Percentiles rank a stretch among this genome's conserved stretches.
phyloP scores from a whole-genome alignment of 2,888 invertebrate species.

The Cheilosia impressa region DNA sequence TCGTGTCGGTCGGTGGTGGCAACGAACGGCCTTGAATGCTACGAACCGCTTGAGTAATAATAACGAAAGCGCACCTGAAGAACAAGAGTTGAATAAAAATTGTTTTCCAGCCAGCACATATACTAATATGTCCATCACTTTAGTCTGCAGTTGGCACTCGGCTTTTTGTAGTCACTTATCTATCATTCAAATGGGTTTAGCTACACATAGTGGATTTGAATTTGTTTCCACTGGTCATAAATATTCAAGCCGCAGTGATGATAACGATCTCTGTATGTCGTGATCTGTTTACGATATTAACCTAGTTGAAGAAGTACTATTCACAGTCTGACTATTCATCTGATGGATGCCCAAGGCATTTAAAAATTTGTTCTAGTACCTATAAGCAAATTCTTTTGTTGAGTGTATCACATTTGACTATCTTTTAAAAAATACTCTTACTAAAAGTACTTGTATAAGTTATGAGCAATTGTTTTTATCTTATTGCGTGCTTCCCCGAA shows the following conservation, averaged over 20 bases:
- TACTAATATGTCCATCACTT: constrained; percentile 32
- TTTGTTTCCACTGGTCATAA: constrained; percentile 49
- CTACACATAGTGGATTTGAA: constrained; percentile 21
- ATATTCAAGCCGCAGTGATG: constrained; percentile 69
- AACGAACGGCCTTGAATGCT: constrained; percentile 64
- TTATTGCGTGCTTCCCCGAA: no score
- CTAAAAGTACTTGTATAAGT: no score
- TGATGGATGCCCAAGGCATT: background rate
- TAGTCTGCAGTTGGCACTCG: constrained; percentile 24
- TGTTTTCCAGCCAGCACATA: background rate
- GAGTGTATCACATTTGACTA: no score
- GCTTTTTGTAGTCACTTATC: constrained; percentile 28
- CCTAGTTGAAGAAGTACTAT: constrained; percentile 41
- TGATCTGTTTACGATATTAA: constrained; percentile 69
- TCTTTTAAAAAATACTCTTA: no score
- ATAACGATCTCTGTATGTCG: constrained; percentile 63
- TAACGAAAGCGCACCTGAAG: constrained; percentile 20
- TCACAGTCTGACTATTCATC: constrained; percentile 3
- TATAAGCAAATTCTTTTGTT: no score
- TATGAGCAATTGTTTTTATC: no score
- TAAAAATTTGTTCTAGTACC: no score
- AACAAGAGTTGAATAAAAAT: constrained; percentile 22
- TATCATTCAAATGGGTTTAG: constrained; percentile 41
- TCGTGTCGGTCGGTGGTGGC: constrained; percentile 20
- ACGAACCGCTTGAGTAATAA: constrained; percentile 6